Conservation (phyloP, 2,888 invertebrate species). For the Nowickia ferox region DNA sequence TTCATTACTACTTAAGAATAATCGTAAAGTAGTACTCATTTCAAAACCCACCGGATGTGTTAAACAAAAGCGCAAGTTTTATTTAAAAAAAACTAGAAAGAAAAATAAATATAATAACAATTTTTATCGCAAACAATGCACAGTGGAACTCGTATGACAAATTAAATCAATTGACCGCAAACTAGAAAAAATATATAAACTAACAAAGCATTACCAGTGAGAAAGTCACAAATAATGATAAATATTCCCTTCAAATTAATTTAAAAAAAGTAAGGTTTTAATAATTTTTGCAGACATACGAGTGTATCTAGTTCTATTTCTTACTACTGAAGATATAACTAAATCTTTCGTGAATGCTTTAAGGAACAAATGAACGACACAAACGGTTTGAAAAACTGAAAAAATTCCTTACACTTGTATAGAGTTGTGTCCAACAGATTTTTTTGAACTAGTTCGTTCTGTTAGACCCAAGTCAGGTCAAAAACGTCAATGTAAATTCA, state of each 20-base stretch:
- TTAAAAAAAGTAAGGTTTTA: no score
- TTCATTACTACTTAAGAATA: constrained; percentile 45
- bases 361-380: no score
- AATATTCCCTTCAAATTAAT: neutral
- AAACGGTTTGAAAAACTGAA: no score
- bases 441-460: no score
- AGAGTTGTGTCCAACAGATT: no score
- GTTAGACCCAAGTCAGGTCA: no score
- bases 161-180: neutral
- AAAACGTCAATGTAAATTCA: no score
- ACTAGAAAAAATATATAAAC: neutral
- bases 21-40: constrained; percentile 1
- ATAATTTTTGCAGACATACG: no score
- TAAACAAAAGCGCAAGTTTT: constrained; percentile 34
- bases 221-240: neutral
- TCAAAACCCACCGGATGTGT: constrained; percentile 46
- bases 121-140: constrained; percentile 20
- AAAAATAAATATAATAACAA: neutral
- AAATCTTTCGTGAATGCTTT: no score
- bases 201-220: neutral
- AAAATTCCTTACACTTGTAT: no score
- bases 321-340: no score
- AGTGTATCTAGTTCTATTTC: no score
- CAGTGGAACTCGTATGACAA: constrained; percentile 22
- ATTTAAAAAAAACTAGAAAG: neutral